Base-by-base conservation (phyloP, 2,888 invertebrate species). In the Chromoteleia sp. region DNA sequence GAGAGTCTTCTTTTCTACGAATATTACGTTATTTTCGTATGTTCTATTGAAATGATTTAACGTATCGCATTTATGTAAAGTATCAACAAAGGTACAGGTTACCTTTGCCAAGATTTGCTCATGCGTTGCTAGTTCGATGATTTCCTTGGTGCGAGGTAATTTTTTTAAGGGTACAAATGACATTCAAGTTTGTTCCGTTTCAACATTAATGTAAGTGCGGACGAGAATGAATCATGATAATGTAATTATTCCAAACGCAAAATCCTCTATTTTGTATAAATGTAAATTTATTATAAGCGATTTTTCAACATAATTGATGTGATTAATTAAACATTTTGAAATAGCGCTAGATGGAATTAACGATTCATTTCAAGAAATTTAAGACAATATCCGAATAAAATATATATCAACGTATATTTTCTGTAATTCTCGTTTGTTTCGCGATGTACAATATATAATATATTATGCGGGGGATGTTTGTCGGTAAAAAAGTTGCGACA, bases 201-300 rank as follows among this genome's bases (percentile, higher is more conserved):
- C 12, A 0, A 48, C 4, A n/a, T 61, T 45, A 21, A n/a, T 39
- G 19, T 45, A 52, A 39, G 6, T 54, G 43, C 10, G 6, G n/a
- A 30, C 25, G 15, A 36, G 25, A 75, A 36, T 50, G n/a, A 59
- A 36, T 61, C 63, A 71, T 33, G 41, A 59, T 17, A 70, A 39
- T 63, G 58, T 71, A 63, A 56, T 70, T 70, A 71, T 65, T 65
- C 58, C 2, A 39, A 59, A 71, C 7, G 17, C 41, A 65, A 65
- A 71, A 78, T 56, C 68, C 25, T 70, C 70, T 78, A 78, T 78
- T 78, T 78, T 78, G 50, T 71, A 65, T 50, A 71, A 71, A 71
- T 63, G 54, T 58, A 70, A 58, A 78, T 58, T 19, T 41, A 45
- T 48, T 5, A 3, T 33, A 54, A 19, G 45, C 25, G 12, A 45